Base-by-base conservation (phyloP, 2,797 vertebrate species). In the Spea hammondii region DNA sequence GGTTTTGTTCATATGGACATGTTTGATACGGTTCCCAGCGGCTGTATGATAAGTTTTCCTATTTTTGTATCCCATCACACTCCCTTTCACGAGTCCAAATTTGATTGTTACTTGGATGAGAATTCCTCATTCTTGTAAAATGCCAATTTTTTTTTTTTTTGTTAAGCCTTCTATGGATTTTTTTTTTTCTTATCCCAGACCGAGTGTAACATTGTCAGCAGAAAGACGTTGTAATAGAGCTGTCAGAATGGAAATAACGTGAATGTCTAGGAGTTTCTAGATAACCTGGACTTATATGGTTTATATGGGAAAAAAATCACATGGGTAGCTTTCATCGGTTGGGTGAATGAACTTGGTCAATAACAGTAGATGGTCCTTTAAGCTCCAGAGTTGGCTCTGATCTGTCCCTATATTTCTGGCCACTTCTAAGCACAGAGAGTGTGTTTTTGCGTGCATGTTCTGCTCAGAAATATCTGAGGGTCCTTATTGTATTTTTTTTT, bases 111-210 rank as follows among this genome's bases (percentile, higher is more conserved):
- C 13, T 3, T 12, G 70, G 70, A 72, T 60, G 60, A 60, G 70
- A 72, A 72, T 55, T 60, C 60, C 45, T 72, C 14, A 59, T 72
- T 14, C 55, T 47, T 1, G n/a, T 13, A 9, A 45, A 51, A 6
- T 71, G 70, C 70, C 70, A 60, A 72, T 32, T 14, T 13, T 1
- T 32, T 32, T 1, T 32, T 32, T 32, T 32, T 32, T 2, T 72
- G 60, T 72, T 44, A 72, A 72, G 55, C 49, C 47, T 72, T 60
- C 54, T 12, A n/a, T 8, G 46, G 60, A 72, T 17, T 53, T 9
- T 9, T 71, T 71, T 46, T 6, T 57, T 48, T 14, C 68, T 17
- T 55, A 6, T 71, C 17, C 1, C 17, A 17, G 17, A 17, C 17
- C 17, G 17, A 17, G 17, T 17, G 17, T 17, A 17, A 67, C 66